A percentile compares a stretch with the other conserved stretches of the same genome.
phyloP scores from a whole-genome alignment of 2,797 vertebrate species.

The Macropodus opercularis region DNA sequence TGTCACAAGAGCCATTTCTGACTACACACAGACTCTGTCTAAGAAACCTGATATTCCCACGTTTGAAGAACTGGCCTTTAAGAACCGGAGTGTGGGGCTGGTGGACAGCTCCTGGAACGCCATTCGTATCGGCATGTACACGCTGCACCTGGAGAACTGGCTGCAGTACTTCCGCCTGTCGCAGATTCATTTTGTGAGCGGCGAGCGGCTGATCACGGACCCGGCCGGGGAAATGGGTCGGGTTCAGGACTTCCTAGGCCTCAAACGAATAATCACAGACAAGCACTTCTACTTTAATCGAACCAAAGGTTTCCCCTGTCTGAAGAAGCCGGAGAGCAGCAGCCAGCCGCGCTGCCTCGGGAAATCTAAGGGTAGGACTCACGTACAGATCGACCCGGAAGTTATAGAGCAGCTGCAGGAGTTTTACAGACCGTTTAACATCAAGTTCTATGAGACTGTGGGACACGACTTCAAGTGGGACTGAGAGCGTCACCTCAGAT shows the following conservation, averaged over 20 bases:
- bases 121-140: conserved; percentile 96
- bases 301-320: conserved; percentile 97
- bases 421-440: conserved; percentile 96
- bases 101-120: conserved; percentile 96
- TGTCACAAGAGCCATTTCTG: conserved; percentile 95
- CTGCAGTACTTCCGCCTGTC: conserved; percentile 92
- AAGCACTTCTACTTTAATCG: conserved; percentile 99
- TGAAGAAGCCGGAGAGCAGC: conserved; percentile 91
- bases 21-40: conserved; percentile 96
- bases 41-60: conserved; percentile 96
- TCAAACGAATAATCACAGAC: conserved; percentile 92
- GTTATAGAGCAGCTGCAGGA: conserved; percentile 96
- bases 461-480: conserved; percentile 98
- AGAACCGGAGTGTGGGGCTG: conserved; percentile 88
- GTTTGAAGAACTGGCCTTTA: conserved; percentile 94
- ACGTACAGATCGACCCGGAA: conserved; percentile 94
- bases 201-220: conserved; percentile 93
- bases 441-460: conserved; percentile 96
- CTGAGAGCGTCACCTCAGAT: conserved; percentile 60
- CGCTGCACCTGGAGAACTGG: conserved; percentile 93
- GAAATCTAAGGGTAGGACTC: conserved; percentile 96
- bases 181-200: conserved; percentile 97
- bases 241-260: conserved; percentile 95
- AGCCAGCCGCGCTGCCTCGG: conserved; percentile 92
- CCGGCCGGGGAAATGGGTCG: conserved; percentile 94